These are phyloP conservation scores for Narcine bancroftii DNA, from an alignment of 2,113 vertebrate genomes.

Conservation along the genomic window DNA sequence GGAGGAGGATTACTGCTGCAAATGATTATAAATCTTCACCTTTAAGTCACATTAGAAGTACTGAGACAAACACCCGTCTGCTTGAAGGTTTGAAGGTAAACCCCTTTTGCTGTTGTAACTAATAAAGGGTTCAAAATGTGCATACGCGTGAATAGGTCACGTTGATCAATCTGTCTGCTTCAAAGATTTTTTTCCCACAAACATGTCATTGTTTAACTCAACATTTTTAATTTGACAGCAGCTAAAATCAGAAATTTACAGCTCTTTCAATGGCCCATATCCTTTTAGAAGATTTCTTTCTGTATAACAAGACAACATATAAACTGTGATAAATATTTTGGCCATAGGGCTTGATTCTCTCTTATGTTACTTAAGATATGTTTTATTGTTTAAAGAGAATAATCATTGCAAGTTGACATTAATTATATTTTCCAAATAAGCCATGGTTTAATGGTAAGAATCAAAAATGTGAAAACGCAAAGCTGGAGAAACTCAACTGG, in stretches of 20 bases:
- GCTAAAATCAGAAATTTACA: slow-evolving; percentile 35
- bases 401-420: not conserved
- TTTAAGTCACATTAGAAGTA: not conserved
- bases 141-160: slow-evolving; percentile 10
- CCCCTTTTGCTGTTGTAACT: slow-evolving; percentile 33
- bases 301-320: not conserved
- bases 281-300: slow-evolving; percentile 29
- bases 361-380: not conserved
- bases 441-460: not conserved
- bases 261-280: not conserved
- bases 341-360: not conserved
- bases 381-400: not conserved
- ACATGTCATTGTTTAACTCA: slow-evolving; percentile 33
- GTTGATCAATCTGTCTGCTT: slow-evolving; percentile 35
- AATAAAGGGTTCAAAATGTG: slow-evolving; percentile 36
- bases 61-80: slow-evolving; percentile 20
- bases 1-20: not conserved
- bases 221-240: slow-evolving; percentile 8
- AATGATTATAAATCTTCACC: slow-evolving; percentile 22
- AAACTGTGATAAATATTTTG: slow-evolving; percentile 2
- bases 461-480: too few species aligned
- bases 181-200: slow-evolving; percentile 7
- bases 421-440: not conserved
- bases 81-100: slow-evolving; percentile 20
- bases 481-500: too few species aligned